Percentiles rank a stretch among this genome's conserved stretches.
These are phyloP conservation scores for Semnornis frantzii DNA, from an alignment of 2,113 vertebrate species.

Conservation along the genomic window DNA sequence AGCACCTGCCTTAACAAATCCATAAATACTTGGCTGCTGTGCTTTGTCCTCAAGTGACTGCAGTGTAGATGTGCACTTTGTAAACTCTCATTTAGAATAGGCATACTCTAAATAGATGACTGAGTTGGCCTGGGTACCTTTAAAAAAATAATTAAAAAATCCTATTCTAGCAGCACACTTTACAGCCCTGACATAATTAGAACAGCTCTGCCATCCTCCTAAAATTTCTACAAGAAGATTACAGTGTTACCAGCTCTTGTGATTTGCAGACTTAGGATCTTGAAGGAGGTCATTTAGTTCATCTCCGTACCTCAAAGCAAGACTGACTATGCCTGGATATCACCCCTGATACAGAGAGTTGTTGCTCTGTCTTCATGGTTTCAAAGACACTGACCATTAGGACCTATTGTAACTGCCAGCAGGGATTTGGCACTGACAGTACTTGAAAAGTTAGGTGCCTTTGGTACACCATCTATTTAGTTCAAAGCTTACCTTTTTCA, in stretches of 20 bases:
- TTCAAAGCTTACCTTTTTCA: background rate
- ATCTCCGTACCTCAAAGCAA: background rate
- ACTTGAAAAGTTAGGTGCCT: background rate
- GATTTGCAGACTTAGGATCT: background rate
- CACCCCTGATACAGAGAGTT: background rate
- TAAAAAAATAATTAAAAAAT: background rate
- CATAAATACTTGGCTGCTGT: slow-evolving; percentile 38
- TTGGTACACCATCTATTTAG: background rate
- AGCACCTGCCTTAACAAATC: slow-evolving; percentile 18
- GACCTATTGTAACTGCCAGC: background rate
- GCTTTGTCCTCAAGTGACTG: slow-evolving; percentile 24
- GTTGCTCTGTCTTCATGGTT: background rate
- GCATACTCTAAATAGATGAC: slow-evolving; percentile 12
- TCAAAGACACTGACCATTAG: background rate
- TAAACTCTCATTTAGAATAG: background rate
- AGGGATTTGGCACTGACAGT: background rate
- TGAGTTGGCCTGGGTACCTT: background rate
- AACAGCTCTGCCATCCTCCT: background rate
- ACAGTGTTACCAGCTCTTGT: background rate
- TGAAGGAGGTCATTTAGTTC: background rate
- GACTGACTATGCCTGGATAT: background rate
- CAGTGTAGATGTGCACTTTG: background rate
- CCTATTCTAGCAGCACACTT: background rate
- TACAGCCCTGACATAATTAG: background rate
- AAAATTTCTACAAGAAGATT: background rate